phyloP scores from a whole-genome alignment of 2,888 invertebrate genomes.

The Cantharis lateralis region DNA sequence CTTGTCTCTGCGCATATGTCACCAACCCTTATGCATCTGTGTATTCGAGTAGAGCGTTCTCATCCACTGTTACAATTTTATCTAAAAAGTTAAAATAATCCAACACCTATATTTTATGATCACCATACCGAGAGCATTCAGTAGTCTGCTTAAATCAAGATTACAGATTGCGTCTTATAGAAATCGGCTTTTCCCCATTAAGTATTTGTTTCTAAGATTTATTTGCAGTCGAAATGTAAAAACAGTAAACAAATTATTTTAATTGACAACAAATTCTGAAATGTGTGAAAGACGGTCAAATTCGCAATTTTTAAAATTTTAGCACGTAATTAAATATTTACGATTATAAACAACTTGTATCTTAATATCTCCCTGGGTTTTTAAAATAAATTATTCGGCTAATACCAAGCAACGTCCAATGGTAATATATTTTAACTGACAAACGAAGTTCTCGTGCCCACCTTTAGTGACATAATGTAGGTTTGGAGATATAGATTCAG shows the following conservation, averaged over 20 bases:
- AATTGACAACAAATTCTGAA: neutral
- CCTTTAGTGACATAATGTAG: conserved; percentile 9
- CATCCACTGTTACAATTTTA: neutral
- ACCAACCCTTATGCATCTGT: conserved; percentile 38
- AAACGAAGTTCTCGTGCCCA: conserved; percentile 12
- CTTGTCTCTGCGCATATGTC: conserved; percentile 52
- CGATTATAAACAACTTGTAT: neutral
- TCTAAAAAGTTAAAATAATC: neutral
- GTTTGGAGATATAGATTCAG: conserved; percentile 20
- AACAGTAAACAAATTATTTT: neutral
- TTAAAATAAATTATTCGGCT: neutral
- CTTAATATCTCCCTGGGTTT: neutral
- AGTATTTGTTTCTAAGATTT: neutral
- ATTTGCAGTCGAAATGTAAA: neutral
- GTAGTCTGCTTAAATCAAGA: neutral
- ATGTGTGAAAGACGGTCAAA: neutral
- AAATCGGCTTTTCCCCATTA: conserved; percentile 2
- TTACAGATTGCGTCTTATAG: neutral
- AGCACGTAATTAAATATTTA: neutral
- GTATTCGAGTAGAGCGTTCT: neutral
- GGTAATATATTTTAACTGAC: neutral
- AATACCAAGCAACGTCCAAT: neutral
- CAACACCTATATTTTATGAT: neutral
- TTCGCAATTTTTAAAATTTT: neutral
- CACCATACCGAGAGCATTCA: neutral